phyloP scores from a whole-genome alignment of 2,113 vertebrate genomes.

The Bagarius yarrelli region DNA sequence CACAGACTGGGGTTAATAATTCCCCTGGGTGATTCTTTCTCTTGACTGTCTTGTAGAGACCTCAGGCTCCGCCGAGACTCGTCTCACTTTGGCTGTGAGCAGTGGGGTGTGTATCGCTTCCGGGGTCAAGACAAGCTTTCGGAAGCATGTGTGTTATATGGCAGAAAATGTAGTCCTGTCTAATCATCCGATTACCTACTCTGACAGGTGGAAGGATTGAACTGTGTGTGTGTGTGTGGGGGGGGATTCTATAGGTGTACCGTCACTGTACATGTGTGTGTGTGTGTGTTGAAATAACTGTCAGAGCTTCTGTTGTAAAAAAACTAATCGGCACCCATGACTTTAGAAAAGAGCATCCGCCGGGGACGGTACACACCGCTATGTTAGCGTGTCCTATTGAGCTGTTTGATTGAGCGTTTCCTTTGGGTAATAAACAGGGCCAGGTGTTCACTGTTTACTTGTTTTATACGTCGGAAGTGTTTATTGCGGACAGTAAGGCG shows the following conservation, averaged over 20 bases:
- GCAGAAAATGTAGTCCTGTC: background rate
- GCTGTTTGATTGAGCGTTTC: background rate
- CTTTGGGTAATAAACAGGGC: background rate
- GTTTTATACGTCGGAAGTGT: conserved; percentile 21
- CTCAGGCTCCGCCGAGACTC: background rate
- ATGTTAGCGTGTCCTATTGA: background rate
- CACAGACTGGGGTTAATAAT: background rate
- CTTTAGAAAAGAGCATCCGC: background rate
- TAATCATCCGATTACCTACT: background rate
- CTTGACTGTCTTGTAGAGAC: conserved; percentile 1
- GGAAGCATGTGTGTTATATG: background rate
- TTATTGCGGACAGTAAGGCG: conserved; percentile 28
- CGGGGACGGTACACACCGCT: background rate
- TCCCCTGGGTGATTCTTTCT: background rate
- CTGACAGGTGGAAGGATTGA: background rate
- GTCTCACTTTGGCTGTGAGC: background rate
- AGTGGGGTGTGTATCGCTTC: background rate
- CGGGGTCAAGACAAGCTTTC: background rate
- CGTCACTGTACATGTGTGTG: background rate
- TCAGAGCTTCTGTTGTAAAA: background rate
- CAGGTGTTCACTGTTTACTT: conserved; percentile 23
- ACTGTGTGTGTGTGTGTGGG: background rate
- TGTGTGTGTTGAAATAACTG: background rate
- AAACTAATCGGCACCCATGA: background rate
- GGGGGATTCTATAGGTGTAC: background rate